phyloP scores from a whole-genome alignment of 2,113 vertebrate genomes.

The Semnopithecus entellus region DNA sequence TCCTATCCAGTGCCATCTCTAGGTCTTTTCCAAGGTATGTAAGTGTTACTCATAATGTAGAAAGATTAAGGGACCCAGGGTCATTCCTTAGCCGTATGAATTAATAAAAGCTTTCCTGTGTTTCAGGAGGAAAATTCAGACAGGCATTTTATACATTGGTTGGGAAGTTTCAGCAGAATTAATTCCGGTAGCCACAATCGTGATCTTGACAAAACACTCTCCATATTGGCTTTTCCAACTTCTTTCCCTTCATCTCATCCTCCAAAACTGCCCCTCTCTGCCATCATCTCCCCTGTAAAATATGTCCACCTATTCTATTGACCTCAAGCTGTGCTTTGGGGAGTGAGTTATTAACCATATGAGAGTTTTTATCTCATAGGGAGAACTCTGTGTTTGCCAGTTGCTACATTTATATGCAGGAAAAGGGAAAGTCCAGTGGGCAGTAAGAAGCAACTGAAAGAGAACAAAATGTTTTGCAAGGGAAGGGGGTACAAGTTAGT shows the following conservation, averaged over 20 bases:
- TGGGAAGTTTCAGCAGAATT: neutral
- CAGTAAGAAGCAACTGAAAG: neutral
- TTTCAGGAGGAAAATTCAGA: neutral
- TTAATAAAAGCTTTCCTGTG: neutral
- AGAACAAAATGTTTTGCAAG: neutral
- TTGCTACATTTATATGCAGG: neutral
- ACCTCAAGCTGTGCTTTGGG: neutral
- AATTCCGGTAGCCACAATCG: neutral
- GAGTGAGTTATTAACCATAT: neutral
- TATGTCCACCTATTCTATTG: too few relatives aligned
- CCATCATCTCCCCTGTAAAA: neutral
- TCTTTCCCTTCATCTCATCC: neutral
- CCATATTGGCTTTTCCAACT: neutral
- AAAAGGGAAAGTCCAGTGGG: neutral
- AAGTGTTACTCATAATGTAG: neutral
- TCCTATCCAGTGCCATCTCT: neutral
- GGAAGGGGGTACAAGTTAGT: accelerated
- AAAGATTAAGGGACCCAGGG: neutral
- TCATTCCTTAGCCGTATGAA: too few relatives aligned
- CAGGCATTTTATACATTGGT: too few relatives aligned
- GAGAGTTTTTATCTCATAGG: neutral
- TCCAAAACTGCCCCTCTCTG: neutral
- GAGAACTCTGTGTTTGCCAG: neutral
- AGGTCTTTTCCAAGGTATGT: neutral
- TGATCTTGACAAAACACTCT: neutral